Evolutionary conservation across 2,888 invertebrate species (phyloP), one percentile per base, ranked within the genome.

Genomic region (Lobophora halterata): DNA sequence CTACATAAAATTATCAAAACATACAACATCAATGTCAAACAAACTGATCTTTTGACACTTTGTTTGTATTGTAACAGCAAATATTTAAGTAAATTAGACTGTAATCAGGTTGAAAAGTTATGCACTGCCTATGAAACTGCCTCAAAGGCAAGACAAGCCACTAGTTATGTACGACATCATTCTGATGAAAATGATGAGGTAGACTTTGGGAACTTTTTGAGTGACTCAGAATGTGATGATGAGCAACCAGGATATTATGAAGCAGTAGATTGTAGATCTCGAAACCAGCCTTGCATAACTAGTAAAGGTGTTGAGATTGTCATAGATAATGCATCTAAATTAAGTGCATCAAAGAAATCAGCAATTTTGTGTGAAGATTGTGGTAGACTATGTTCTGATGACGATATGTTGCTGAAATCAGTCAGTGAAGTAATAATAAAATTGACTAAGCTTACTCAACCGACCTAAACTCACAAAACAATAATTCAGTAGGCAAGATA

Each of bases 381-480:
- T 79, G 95, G 95, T 0, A 93, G 92, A 68, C 85, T 93, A 30
- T 94, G 91, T 71, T 95, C 94, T 93, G 92, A 93, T 55, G 76
- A 70, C 47, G 79, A 86, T 58, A 60, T 67, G 26, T 48, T 75
- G 11, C 49, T 77, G 20, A 70, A 71, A 55, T 49, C 67, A 32
- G 68, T 75, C 26, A 55, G 59, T 51, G 61, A 71, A 45, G 49
- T 64, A 49, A 61, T 77, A 31, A 57, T 52, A 11, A 59, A 57
- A 44, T 56, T 71, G 31, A 69, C 58, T 41, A 66, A 68, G 29
- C 49, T 67, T 42, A 61, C 61, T 28, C 61, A 53, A 42, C 55
- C 37, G 50, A 36, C 45, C 12, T 24, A 37, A 34, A 27, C 46
- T 38, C 50, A 48, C 47, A 54, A 53, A 41, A 40, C 39, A 19